Conservation (phyloP, 2,888 invertebrate genomes). For the Rhagonycha lutea region DNA sequence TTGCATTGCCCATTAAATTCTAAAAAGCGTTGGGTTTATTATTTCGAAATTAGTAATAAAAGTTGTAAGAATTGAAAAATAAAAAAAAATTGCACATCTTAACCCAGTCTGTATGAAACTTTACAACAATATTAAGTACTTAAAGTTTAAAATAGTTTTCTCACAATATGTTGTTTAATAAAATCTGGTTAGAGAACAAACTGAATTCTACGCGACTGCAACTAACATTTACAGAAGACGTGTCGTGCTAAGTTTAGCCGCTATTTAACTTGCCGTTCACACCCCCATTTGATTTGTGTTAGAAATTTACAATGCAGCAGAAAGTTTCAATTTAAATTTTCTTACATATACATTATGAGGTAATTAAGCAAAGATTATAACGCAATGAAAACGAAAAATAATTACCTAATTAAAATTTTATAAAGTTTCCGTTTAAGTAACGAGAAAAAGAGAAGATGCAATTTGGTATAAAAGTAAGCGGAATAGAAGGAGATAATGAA, state of each 20-base stretch:
- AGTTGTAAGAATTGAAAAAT: background rate
- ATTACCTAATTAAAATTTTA: conserved; percentile 25
- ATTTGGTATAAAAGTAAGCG: conserved; percentile 9
- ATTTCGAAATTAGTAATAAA: too few relatives aligned
- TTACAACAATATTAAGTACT: background rate
- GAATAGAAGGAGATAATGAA: conserved; percentile 21
- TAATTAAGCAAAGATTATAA: conserved; percentile 21
- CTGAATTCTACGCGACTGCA: conserved; percentile 12
- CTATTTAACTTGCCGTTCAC: conserved; percentile 14
- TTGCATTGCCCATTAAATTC: background rate
- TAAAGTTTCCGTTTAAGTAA: conserved; percentile 17
- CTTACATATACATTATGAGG: conserved; percentile 11
- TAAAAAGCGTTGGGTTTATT: background rate
- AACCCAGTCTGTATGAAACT: background rate
- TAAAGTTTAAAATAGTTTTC: conserved; percentile 12
- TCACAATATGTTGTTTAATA: conserved; percentile 8
- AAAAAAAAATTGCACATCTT: background rate
- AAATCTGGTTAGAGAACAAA: conserved; percentile 5
- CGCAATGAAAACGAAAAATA: conserved; percentile 24
- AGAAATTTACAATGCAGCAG: background rate
- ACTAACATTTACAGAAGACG: conserved; percentile 16
- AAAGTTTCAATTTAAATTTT: conserved; percentile 7
- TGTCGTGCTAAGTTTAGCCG: conserved; percentile 8
- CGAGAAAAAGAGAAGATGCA: conserved; percentile 15
- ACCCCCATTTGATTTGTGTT: conserved; percentile 8